Evolutionary conservation across 2,797 vertebrate genomes (phyloP), one percentile per base, ranked within the genome.

Genomic region (Staurois parvus): DNA sequence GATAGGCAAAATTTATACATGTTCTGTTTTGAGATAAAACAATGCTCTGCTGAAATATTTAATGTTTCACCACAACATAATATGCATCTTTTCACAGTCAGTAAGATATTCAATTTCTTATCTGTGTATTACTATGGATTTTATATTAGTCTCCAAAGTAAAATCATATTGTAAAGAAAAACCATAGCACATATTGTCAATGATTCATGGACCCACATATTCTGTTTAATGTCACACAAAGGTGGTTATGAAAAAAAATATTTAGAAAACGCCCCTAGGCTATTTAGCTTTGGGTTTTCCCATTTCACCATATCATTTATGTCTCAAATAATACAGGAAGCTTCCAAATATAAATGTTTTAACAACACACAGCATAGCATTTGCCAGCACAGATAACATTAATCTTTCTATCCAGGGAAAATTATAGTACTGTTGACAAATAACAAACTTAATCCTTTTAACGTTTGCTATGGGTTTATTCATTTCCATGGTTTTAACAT

Each of bases 211-310:
- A 70, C 13, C 56, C 32, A 34, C 74, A 69, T 77, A 82, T 86
- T 64, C 67, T 73, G 52, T 82, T 78, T 86, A 83, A 83, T 77
- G 68, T 83, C 79, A 86, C 77, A 76, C 37, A 81, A 82, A 86
- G 66, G 79, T 72, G 30, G 28, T 86, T 86, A 76, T 85, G 62
- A 85, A 74, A 81, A 74, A 81, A 85, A 86, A 82, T 77, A 82
- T 82, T 86, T 82, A 81, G 74, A 52, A 67, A 72, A 77, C 21
- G 66, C 73, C 79, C 74, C 40, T 76, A 72, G 79, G 85, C 79
- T 75, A 77, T 72, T 73, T 72, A 83, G 79, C n/a, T 42, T 69
- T 29, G 26, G 32, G 69, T 76, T 81, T 80, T 80, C 15, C 84
- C 30, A 75, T 85, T 76, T 30, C 28, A 21, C 34, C 28, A 42